Evolutionary conservation across 2,797 vertebrate species (phyloP), one percentile per base, ranked within the genome.

Genomic region (Melanotaenia pygmaea): DNA sequence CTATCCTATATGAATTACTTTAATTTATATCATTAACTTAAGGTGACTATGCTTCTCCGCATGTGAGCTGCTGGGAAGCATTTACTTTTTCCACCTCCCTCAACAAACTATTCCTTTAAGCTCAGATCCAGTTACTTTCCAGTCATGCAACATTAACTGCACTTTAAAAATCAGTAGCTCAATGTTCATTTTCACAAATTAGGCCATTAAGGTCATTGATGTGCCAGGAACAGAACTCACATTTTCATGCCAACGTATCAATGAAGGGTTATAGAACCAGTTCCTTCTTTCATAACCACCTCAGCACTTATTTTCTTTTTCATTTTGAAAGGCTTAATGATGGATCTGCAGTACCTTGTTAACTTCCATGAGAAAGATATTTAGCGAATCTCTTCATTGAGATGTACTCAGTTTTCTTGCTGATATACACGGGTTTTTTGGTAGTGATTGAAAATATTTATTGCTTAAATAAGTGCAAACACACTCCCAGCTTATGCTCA

Each of bases 131-230:
- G 89, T 91, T 91, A 91, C 86, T 90, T 91, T 92, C 89, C 88
- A 92, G 89, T 93, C 93, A 92, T 91, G 92, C 89, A 92, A 91
- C 93, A 92, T 93, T 94, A 93, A 92, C 86, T 79, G 76, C 81
- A 90, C 91, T 92, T 92, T 92, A 91, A 91, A 92, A 93, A 92
- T 92, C 90, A 91, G 91, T 92, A 91, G 90, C 86, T 90, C 89
- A 84, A 91, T 91, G 87, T 89, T 90, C 88, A 90, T 92, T 92
- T 86, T 91, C 90, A 90, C 90, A 92, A 92, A 92, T 89, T 91
- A 91, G 85, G 81, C 82, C 84, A 88, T 91, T 91, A 91, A 85
- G 85, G 81, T 93, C 88, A 90, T n/a, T 68, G 83, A 82, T 77
- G 81, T 89, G 89, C 89, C 88, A 92, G 88, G 83, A 92, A 91